A percentile compares a stretch with the other conserved stretches of the same genome.
Conservation (phyloP, 2,797 vertebrate genomes). For the Scarus forsteni region DNA sequence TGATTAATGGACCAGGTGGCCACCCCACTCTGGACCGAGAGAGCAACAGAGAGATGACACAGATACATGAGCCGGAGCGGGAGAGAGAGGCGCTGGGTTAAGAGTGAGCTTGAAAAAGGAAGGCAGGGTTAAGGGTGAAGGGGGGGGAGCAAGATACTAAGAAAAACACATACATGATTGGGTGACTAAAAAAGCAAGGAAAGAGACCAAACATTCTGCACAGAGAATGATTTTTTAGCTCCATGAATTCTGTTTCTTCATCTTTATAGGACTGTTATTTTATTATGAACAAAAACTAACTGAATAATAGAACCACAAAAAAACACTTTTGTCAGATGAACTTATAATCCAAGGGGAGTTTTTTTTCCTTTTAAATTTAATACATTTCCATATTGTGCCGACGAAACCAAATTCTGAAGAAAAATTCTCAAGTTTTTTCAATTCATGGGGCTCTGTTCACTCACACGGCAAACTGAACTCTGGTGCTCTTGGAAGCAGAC, state of each 20-base stretch:
- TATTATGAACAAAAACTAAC: too few species aligned
- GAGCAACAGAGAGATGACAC: slow-evolving; percentile 59
- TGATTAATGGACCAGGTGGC: slow-evolving; percentile 86
- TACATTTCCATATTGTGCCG: too few species aligned
- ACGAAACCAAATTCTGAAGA: too few species aligned
- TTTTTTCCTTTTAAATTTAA: too few species aligned
- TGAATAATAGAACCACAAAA: too few species aligned
- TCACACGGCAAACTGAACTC: too few species aligned
- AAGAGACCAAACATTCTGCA: neutral
- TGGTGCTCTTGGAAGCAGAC: too few species aligned
- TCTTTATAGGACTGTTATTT: too few species aligned
- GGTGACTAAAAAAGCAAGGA: neutral
- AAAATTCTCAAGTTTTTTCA: too few species aligned
- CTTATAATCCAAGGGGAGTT: too few species aligned
- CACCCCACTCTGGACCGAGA: slow-evolving; percentile 66
- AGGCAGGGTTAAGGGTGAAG: slow-evolving; percentile 15
- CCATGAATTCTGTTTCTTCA: neutral
- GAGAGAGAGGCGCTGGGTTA: slow-evolving; percentile 30
- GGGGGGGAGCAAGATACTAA: neutral
- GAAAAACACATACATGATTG: slow-evolving; percentile 8
- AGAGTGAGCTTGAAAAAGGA: slow-evolving; percentile 29
- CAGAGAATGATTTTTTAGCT: neutral
- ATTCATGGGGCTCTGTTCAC: too few species aligned
- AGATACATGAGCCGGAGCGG: slow-evolving; percentile 49
- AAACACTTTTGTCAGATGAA: too few species aligned